phyloP scores from a whole-genome alignment of 2,797 vertebrate genomes.

The Ammospiza maritima region DNA sequence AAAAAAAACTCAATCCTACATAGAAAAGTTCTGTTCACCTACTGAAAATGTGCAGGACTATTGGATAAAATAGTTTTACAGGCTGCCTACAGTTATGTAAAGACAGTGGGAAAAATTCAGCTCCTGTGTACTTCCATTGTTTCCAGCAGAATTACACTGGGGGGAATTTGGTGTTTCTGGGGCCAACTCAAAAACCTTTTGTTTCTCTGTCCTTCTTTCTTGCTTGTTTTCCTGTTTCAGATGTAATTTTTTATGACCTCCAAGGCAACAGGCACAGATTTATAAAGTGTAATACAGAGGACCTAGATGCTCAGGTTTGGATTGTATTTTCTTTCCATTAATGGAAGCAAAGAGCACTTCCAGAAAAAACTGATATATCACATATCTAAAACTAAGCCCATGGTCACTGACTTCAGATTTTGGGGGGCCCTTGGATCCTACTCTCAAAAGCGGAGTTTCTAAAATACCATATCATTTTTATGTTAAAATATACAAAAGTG shows the following conservation, averaged over 20 bases:
- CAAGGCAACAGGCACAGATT: background rate
- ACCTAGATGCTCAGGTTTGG: background rate
- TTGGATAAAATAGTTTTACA: background rate
- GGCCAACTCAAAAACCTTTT: background rate
- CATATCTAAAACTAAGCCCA: background rate
- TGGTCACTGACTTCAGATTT: background rate
- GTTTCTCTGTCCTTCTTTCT: background rate
- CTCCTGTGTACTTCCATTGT: background rate
- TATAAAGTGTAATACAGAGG: background rate
- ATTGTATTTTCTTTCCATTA: fast-evolving
- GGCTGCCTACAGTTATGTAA: background rate
- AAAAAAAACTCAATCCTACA: background rate
- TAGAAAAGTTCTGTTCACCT: background rate
- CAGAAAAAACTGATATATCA: background rate
- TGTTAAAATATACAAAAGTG: background rate
- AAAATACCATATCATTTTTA: background rate
- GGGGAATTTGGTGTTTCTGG: background rate
- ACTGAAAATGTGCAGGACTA: background rate
- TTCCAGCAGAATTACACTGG: background rate
- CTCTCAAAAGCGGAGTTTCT: background rate
- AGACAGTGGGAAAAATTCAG: slow-evolving; percentile 27
- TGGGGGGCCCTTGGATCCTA: background rate
- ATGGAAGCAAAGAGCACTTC: background rate
- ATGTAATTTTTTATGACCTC: background rate
- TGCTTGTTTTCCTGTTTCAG: background rate